These are phyloP conservation scores for Aspidoscelis tigris DNA, from an alignment of 2,113 vertebrate species.

Conservation along the genomic window DNA sequence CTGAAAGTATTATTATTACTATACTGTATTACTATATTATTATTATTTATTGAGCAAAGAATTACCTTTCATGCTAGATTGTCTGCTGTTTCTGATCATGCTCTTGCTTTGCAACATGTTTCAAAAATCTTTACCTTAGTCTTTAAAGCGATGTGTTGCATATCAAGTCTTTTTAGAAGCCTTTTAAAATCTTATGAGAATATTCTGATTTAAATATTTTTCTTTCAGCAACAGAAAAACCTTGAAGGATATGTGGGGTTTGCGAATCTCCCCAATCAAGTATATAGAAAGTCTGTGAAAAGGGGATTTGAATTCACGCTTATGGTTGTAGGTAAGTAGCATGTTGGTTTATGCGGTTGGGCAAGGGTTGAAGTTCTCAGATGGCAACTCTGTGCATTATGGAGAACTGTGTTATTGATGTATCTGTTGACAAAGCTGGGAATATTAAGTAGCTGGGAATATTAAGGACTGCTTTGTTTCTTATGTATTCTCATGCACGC, in stretches of 20 bases:
- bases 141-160: background rate
- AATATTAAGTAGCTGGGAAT: background rate
- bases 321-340: conserved; percentile 97
- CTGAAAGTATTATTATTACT: background rate
- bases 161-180: background rate
- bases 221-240: conserved; percentile 95
- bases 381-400: background rate
- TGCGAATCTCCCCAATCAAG: conserved; percentile 99
- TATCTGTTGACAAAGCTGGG: background rate
- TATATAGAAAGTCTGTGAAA: conserved; percentile 98
- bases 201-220: conserved; percentile 1
- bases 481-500: too few species aligned
- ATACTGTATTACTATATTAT: background rate
- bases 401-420: background rate
- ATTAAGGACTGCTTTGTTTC: background rate
- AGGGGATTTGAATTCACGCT: conserved; percentile 99
- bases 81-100: too few species aligned
- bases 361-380: background rate
- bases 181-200: background rate
- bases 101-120: background rate
- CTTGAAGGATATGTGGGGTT: conserved; percentile 99
- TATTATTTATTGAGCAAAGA: background rate
- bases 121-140: background rate
- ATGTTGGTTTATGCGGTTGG: conserved; percentile 23
- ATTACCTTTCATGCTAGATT: background rate